Evolutionary conservation across 2,888 invertebrate species (phyloP).

Genomic region (Metacarcinus magister): DNA sequence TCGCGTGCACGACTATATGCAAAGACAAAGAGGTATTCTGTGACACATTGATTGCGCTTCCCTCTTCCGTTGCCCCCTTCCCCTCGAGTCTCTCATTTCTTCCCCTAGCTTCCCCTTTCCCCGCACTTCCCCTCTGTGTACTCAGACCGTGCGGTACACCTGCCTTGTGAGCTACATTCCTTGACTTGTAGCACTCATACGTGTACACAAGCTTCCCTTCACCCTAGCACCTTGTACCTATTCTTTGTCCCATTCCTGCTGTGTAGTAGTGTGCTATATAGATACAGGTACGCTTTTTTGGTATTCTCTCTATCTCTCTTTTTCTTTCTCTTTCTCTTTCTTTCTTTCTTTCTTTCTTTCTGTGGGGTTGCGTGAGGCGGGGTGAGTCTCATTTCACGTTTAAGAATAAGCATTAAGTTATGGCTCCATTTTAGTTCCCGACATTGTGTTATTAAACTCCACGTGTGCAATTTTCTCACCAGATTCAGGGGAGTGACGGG

Average conservation of each 20-base stretch:
- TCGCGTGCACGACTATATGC: not conserved
- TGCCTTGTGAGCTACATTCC: not conserved
- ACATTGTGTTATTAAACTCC: slow-evolving; percentile 17
- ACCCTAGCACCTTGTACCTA: not conserved
- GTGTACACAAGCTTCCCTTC: not conserved
- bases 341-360: not conserved
- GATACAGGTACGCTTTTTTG: not conserved
- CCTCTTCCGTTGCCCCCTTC: not conserved
- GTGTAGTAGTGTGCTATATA: not conserved
- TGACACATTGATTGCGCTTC: not conserved
- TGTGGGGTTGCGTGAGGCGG: not conserved
- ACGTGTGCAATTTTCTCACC: slow-evolving; percentile 46
- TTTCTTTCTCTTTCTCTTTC: not conserved
- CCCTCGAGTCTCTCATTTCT: not conserved
- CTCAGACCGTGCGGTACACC: not conserved
- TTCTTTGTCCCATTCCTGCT: no score
- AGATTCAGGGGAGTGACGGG: not conserved
- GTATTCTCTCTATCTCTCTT: not conserved
- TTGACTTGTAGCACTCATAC: not conserved
- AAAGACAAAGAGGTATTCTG: not conserved
- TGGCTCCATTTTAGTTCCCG: slow-evolving; percentile 10
- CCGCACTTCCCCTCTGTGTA: not conserved
- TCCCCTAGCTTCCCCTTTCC: not conserved
- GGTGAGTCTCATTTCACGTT: slow-evolving; percentile 53
- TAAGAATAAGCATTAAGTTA: slow-evolving; percentile 58